These are phyloP conservation scores for Irena cyanogastra DNA, from an alignment of 2,113 vertebrate genomes.

Conservation along the genomic window DNA sequence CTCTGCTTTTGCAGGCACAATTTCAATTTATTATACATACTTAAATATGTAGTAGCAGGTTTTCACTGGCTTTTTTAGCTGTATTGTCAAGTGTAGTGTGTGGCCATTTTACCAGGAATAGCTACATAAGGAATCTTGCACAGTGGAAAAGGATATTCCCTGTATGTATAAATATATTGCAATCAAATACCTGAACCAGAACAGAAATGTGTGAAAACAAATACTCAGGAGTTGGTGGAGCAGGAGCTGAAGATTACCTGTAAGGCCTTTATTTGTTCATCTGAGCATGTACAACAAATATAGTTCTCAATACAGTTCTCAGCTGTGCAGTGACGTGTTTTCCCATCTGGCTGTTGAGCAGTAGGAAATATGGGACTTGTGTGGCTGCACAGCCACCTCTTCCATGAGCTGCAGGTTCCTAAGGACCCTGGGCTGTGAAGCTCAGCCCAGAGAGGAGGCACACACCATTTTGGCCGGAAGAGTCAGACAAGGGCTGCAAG, in stretches of 20 bases:
- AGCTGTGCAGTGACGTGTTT: not conserved
- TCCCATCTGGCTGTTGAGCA: not conserved
- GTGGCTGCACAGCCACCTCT: accelerated
- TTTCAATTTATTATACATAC: not conserved
- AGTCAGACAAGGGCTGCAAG: not conserved
- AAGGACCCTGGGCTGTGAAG: not conserved
- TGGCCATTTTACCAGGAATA: not conserved
- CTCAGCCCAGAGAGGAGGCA: not conserved
- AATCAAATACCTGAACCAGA: not conserved
- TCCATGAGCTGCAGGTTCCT: not conserved
- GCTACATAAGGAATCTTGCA: not conserved
- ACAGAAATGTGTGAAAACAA: not conserved
- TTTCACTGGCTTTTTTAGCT: not conserved
- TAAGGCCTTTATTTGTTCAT: not conserved
- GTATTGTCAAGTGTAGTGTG: not conserved
- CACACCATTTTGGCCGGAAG: not conserved
- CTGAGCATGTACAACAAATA: not conserved
- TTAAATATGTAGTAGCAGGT: not conserved
- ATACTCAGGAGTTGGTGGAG: not conserved
- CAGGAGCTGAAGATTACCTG: not conserved
- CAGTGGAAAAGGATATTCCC: not conserved
- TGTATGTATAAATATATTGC: not conserved
- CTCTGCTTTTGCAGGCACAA: not conserved
- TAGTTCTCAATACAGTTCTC: not conserved
- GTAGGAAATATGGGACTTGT: not conserved